phyloP scores from a whole-genome alignment of 2,888 invertebrate genomes.

The Eilema caniola region DNA sequence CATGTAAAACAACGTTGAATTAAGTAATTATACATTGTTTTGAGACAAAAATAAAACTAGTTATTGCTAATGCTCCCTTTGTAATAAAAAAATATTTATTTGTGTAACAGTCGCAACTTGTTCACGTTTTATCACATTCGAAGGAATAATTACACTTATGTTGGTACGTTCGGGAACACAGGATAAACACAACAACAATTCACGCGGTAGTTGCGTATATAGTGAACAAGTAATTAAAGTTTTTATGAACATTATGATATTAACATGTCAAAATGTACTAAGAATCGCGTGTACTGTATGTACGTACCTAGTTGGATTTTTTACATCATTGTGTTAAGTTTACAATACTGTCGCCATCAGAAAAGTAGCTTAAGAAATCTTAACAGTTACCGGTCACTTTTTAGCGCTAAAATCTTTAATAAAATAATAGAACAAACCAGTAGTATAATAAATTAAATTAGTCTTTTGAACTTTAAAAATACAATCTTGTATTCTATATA shows the following conservation, averaged over 20 bases:
- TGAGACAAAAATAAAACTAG: too few relatives aligned
- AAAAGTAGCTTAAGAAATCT: neutral
- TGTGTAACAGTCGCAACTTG: too few relatives aligned
- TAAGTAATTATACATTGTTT: too few relatives aligned
- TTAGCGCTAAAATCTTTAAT: too few relatives aligned
- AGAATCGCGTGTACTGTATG: conserved; percentile 13
- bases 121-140: neutral
- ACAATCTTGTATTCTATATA: too few relatives aligned
- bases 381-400: neutral
- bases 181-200: neutral
- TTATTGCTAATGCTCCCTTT: too few relatives aligned
- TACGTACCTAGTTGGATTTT: neutral
- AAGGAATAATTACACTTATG: neutral
- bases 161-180: too few relatives aligned
- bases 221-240: neutral
- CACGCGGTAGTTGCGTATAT: neutral
- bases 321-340: neutral
- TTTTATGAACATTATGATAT: conserved; percentile 16
- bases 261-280: conserved; percentile 14
- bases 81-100: too few relatives aligned
- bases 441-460: too few relatives aligned
- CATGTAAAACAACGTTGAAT: too few relatives aligned
- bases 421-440: too few relatives aligned
- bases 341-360: neutral
- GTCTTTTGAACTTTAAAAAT: too few relatives aligned